Evolutionary conservation across 2,113 vertebrate species (phyloP).

Genomic region (Aphyosemion australe): DNA sequence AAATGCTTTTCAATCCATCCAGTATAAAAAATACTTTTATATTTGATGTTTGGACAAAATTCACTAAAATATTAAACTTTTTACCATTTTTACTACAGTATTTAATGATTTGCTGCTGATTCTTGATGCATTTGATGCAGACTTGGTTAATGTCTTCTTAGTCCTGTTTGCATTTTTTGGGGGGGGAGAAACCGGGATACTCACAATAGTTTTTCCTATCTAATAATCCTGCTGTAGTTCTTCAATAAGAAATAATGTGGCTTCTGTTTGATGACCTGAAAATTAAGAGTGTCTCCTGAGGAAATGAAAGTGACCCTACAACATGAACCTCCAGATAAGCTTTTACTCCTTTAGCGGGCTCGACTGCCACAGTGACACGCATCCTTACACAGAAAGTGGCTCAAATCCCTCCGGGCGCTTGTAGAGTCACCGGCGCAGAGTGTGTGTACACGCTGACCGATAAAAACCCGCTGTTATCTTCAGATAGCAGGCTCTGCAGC

Average conservation of each 20-base stretch:
- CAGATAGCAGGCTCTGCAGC: conserved; percentile 59
- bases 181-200: no score
- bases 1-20: no score
- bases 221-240: conserved; percentile 6
- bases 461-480: conserved; percentile 68
- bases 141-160: no score
- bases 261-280: conserved; percentile 46
- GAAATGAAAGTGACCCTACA: conserved; percentile 58
- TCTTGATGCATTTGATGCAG: no score
- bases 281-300: conserved; percentile 33
- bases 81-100: no score
- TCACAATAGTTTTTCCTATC: background rate
- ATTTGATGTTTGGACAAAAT: no score
- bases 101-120: no score
- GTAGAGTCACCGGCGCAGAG: conserved; percentile 44
- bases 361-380: conserved; percentile 50
- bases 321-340: conserved; percentile 41
- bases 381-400: conserved; percentile 54
- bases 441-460: conserved; percentile 58
- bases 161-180: no score
- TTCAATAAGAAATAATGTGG: background rate
- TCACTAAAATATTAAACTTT: no score
- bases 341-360: conserved; percentile 33
- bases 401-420: conserved; percentile 49
- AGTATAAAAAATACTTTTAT: no score